phyloP scores from a whole-genome alignment of 1,140 invertebrate species.

The Steinernema khuongi region DNA sequence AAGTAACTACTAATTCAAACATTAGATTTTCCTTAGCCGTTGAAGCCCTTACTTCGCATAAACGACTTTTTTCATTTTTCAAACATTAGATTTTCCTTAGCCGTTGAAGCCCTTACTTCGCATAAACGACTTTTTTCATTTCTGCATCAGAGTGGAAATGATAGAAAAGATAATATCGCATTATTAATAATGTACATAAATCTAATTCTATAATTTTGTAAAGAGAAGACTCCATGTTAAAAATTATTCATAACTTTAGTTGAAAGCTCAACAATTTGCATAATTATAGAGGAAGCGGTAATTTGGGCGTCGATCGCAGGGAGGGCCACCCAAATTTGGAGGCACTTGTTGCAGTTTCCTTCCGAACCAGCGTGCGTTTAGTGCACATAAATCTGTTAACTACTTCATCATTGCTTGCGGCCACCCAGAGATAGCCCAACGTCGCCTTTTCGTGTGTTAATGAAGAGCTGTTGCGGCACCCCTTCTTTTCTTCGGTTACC shows the following conservation, averaged over 20 bases:
- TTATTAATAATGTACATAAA: no score
- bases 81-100: no score
- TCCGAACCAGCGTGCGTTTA: background rate
- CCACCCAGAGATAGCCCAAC: background rate
- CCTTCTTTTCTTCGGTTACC: background rate
- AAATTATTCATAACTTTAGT: background rate
- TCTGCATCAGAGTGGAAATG: no score
- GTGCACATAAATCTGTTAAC: constrained; percentile 12
- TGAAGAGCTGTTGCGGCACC: background rate
- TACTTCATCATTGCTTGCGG: background rate
- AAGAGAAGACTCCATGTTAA: no score
- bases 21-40: no score
- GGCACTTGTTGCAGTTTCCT: constrained; percentile 10
- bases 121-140: no score
- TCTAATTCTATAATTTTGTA: no score
- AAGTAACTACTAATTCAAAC: no score
- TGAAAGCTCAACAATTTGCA: constrained; percentile 15
- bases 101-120: no score
- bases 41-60: no score
- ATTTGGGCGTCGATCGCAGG: background rate
- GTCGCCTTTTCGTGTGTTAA: background rate
- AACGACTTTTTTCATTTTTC: no score
- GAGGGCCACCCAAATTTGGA: background rate
- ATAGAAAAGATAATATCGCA: no score
- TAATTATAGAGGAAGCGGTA: background rate